Evolutionary conservation across 1,140 invertebrate species (phyloP).

Genomic region (Meloidogyne hapla): DNA sequence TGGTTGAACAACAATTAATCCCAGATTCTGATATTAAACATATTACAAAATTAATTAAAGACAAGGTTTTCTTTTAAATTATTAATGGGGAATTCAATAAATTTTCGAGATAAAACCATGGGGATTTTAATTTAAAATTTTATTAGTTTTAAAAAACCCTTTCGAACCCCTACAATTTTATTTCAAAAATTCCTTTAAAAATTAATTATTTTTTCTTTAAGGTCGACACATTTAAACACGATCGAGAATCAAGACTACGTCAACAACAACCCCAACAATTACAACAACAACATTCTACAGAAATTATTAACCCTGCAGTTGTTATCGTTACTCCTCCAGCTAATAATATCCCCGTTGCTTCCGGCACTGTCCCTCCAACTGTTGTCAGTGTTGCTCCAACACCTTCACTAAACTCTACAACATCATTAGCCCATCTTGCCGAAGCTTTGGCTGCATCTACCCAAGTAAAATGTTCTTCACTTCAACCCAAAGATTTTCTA

Average conservation of each 20-base stretch:
- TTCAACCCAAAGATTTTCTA: constrained; percentile 3
- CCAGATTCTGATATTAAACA: constrained; percentile 60
- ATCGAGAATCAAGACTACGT: constrained; percentile 53
- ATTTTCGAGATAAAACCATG: no score
- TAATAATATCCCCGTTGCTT: background rate
- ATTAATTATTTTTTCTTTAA: constrained; percentile 14
- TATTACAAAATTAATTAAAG: constrained; percentile 63
- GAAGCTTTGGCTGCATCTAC: background rate
- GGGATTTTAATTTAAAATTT: no score
- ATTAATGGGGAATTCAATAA: no score
- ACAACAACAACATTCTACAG: background rate
- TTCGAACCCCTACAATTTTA: no score
- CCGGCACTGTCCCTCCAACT: no score
- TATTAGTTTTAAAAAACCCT: no score
- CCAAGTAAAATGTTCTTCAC: background rate
- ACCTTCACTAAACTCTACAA: background rate
- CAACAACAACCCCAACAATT: constrained; percentile 12
- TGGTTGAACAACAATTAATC: constrained; percentile 90
- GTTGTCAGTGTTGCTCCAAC: background rate
- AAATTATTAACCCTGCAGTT: background rate
- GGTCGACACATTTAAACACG: constrained; percentile 61
- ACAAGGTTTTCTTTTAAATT: no score
- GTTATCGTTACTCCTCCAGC: background rate
- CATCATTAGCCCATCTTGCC: background rate
- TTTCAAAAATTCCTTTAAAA: no score